Conservation (phyloP, 2,888 invertebrate genomes). For the Morpho deidamia region DNA sequence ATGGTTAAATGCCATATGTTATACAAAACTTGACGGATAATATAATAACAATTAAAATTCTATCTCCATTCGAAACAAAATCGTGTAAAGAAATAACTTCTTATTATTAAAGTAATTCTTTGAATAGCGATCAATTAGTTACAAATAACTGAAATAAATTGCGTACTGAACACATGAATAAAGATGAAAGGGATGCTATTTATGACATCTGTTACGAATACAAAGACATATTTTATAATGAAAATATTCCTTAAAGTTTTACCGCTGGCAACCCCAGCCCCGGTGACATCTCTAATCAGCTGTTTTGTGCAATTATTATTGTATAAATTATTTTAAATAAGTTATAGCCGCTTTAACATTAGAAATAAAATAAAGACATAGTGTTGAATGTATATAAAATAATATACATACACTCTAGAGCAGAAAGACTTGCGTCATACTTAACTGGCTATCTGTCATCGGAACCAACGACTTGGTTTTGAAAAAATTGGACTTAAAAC, state of each 20-base stretch:
- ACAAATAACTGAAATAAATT: conserved; percentile 10
- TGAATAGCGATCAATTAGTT: background rate
- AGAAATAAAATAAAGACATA: too few species aligned
- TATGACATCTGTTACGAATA: conserved; percentile 23
- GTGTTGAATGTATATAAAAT: too few species aligned
- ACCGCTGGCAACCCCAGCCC: too few species aligned
- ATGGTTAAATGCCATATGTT: background rate
- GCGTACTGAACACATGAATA: conserved; percentile 20
- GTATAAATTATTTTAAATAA: too few species aligned
- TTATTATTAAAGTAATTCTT: background rate
- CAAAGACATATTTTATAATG: conserved; percentile 29
- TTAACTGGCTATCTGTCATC: too few species aligned
- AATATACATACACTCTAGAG: too few species aligned
- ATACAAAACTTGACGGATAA: background rate
- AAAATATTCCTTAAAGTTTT: conserved; percentile 22
- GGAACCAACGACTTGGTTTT: too few species aligned
- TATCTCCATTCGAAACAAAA: background rate
- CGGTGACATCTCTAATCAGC: too few species aligned
- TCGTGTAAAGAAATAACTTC: background rate
- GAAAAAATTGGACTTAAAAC: too few species aligned
- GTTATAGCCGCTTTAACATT: too few species aligned
- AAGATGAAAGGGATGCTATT: conserved; percentile 19
- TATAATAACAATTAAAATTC: background rate
- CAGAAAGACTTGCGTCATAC: too few species aligned
- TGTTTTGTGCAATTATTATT: too few species aligned